Conservation (phyloP, 1,140 invertebrate species). For the Proctacanthus coquilletti region DNA sequence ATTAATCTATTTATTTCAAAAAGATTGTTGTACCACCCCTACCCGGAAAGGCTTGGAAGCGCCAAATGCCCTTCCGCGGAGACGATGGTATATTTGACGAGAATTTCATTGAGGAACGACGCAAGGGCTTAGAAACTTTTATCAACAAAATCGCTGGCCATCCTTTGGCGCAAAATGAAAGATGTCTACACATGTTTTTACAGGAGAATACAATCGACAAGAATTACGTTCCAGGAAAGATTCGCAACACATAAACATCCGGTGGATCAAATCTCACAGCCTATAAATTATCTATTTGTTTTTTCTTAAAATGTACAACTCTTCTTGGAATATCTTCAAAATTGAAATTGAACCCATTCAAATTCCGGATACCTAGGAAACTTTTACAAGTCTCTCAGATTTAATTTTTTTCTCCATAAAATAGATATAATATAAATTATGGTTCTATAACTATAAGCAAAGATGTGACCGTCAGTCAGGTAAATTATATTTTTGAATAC, state of each 20-base stretch:
- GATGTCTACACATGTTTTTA: constrained; percentile 98
- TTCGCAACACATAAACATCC: constrained; percentile 89
- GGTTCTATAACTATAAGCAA: too few species aligned
- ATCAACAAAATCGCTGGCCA: constrained; percentile 99
- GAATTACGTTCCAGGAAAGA: constrained; percentile 99
- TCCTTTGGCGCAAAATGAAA: constrained; percentile 98
- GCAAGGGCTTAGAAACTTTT: constrained; percentile 95
- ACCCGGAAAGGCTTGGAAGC: constrained; percentile 95
- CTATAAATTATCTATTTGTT: too few species aligned
- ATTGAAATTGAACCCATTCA: too few species aligned
- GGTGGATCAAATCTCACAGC: too few species aligned
- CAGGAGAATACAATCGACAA: constrained; percentile 95
- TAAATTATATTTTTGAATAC: too few species aligned
- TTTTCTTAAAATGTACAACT: too few species aligned
- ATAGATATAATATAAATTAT: too few species aligned
- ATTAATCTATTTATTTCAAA: constrained; percentile 1
- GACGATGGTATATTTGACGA: constrained; percentile 99
- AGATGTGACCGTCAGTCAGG: too few species aligned
- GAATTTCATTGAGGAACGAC: constrained; percentile 97
- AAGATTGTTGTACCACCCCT: constrained; percentile 95
- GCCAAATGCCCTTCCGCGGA: constrained; percentile 92
- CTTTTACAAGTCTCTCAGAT: too few species aligned
- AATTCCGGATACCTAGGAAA: too few species aligned
- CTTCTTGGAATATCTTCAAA: too few species aligned
- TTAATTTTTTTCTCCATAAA: too few species aligned